Conservation (phyloP, 1,140 invertebrate genomes). For the Drosophila murphyi region DNA sequence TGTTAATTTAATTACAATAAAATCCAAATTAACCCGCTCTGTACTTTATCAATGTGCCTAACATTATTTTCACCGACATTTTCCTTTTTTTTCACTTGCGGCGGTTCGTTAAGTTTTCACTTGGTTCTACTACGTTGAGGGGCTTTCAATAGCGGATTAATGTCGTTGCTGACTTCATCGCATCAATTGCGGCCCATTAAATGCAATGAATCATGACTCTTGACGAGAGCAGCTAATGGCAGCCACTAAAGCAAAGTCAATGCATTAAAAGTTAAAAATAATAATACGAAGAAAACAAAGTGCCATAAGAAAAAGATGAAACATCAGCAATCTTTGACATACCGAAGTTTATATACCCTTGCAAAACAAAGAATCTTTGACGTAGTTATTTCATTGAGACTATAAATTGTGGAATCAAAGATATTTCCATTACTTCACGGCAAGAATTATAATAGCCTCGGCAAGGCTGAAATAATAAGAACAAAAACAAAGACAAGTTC, state of each 20-base stretch:
- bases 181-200: constrained; percentile 50
- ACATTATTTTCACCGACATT: constrained; percentile 43
- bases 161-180: constrained; percentile 64
- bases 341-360: no score
- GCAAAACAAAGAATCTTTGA: no score
- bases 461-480: constrained; percentile 3
- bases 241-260: constrained; percentile 44
- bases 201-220: constrained; percentile 69
- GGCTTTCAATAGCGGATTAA: constrained; percentile 29
- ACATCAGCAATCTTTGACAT: not conserved
- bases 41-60: constrained; percentile 62
- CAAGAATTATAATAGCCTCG: not conserved
- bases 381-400: no score
- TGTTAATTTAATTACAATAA: constrained; percentile 81
- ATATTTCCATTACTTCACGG: no score
- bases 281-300: constrained; percentile 6
- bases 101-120: constrained; percentile 65
- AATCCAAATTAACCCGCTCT: constrained; percentile 70
- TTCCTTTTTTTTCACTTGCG: constrained; percentile 62
- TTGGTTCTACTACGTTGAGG: not conserved
- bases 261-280: constrained; percentile 17
- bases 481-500: constrained; percentile 57
- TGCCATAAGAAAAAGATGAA: not conserved
- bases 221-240: constrained; percentile 30
- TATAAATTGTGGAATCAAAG: no score